Evolutionary conservation across 37 sponge, comb jelly and placozoan species (phyloP), one percentile per base, ranked within the genome.

Genomic region (Chondrilla cf. caribensis): DNA sequence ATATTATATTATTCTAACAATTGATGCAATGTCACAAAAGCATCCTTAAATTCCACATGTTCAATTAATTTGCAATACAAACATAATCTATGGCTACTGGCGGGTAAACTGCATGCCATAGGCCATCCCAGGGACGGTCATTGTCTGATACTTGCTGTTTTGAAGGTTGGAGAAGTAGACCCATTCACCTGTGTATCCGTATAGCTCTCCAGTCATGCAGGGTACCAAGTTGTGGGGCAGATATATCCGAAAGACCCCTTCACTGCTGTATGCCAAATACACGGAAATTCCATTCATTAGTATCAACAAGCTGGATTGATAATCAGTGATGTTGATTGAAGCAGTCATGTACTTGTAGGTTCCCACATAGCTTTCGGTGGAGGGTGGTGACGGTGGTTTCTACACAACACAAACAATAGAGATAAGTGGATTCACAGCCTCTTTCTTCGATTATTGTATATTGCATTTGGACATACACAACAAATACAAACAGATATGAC

Each of bases 81-180:
- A n/a, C n/a, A n/a, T n/a, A n/a, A n/a, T n/a, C n/a, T n/a, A n/a
- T n/a, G n/a, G n/a, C 68, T 73, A 73, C 44, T 73, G 29, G 41
- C 76, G 41, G 19, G 38, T 73, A 73, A 73, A 6, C 22, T 80
- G 41, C 39, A 39, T 28, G 0, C 70, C 78, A 57, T 41, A 60
- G 18, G 54, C 1, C 17, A 78, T 7, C 32, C 88, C 88, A 58
- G 89, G 89, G 4, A 89, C 31, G 33, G 79, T 82, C 29, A 89
- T 79, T 25, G 39, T 70, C 26, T 82, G 78, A 28, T 62, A 83
- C 1, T 42, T 26, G 21, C 60, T 72, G 37, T 22, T 54, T 9
- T 60, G 25, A 19, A 51, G 28, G 22, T 43, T 31, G 0, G 58
- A 67, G 78, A 90, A 90, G 71, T 78, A 78, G 26, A 90, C 78